Percentiles rank a stretch among this genome's conserved stretches.
Conservation (phyloP, 2,888 invertebrate species). For the Phrixothrix hirtus region DNA sequence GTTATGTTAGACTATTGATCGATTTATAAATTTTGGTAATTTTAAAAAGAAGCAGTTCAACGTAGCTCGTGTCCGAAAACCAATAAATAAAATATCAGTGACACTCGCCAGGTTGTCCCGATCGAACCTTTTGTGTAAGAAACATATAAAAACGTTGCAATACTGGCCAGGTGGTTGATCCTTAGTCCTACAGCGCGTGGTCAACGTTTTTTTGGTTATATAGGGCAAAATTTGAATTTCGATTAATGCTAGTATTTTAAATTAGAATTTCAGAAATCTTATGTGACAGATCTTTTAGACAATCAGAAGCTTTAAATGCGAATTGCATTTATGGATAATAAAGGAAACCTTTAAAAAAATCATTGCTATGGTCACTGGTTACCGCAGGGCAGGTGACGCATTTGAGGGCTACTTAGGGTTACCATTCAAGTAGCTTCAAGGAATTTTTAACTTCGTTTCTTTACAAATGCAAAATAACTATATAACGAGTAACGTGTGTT, state of each 20-base stretch:
- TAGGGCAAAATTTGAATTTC: conserved; percentile 19
- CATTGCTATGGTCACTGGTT: too few species aligned
- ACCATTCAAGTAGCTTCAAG: too few species aligned
- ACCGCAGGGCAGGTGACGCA: conserved; percentile 14
- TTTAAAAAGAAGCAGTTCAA: conserved; percentile 22
- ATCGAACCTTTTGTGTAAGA: conserved; percentile 42
- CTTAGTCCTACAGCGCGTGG: conserved; percentile 25
- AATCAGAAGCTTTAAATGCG: not conserved
- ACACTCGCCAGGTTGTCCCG: conserved; percentile 50
- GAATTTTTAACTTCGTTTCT: too few species aligned
- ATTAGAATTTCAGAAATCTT: not conserved
- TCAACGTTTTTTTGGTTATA: conserved; percentile 25
- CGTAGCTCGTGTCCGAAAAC: conserved; percentile 41
- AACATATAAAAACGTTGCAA: conserved; percentile 42
- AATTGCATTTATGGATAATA: too few species aligned
- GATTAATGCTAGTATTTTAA: not conserved
- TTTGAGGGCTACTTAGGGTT: conserved; percentile 14
- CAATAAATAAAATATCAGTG: conserved; percentile 57
- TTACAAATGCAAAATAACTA: too few species aligned
- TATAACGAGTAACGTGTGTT: too few species aligned
- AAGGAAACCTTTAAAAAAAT: too few species aligned
- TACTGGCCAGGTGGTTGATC: conserved; percentile 40
- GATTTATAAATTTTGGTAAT: too few species aligned
- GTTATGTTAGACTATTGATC: too few species aligned
- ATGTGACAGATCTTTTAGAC: not conserved